Evolutionary conservation across 1,140 invertebrate genomes (phyloP), one percentile per base, ranked within the genome.

Genomic region (Halictus rubicundus): DNA sequence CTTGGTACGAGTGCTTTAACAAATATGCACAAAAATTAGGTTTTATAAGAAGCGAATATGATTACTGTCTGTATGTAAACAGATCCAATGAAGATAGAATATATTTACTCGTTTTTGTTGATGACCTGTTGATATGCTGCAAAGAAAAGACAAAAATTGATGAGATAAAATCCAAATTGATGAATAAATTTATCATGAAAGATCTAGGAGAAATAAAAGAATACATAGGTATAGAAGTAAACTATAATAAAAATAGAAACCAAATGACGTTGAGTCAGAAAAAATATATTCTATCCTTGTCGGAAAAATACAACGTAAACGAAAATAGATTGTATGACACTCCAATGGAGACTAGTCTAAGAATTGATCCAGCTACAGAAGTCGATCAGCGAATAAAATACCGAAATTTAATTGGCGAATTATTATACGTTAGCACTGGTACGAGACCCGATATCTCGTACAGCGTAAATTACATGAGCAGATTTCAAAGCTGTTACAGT

Each of bases 251-350:
- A 1, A 2, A 25, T 27, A 60, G 59, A 60, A 23, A 25, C 1
- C 2, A 5, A 25, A 25, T 60, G 23, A 60, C 59, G 0, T 25
- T 60, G 8, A 60, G 59, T 25, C 59, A 60, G 25, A 6, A 1
- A 60, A 60, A 60, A 69, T 92, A 77, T 9, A 65, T 77, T 9
- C 42, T 68, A 16, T 25, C 32, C 0, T 19, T 66, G n/a, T 66
- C 68, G 2, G 14, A 23, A 52, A 78, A 78, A 64, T 70, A 78
- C 49, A 57, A 70, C 9, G 21, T 78, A n/a, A n/a, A n/a, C 42
- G n/a, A 64, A 70, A 64, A 70, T 54, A 70, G 23, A 19, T 6
- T 70, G 2, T 78, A 70, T 42, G 68, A n/a, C 54, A 65, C 68
- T 0, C 75, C 75, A 9, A 64, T 78, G 75, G 75, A 78, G 7